Base-by-base conservation (phyloP, 2,888 invertebrate species). In the Notocelia uddmanniana region DNA sequence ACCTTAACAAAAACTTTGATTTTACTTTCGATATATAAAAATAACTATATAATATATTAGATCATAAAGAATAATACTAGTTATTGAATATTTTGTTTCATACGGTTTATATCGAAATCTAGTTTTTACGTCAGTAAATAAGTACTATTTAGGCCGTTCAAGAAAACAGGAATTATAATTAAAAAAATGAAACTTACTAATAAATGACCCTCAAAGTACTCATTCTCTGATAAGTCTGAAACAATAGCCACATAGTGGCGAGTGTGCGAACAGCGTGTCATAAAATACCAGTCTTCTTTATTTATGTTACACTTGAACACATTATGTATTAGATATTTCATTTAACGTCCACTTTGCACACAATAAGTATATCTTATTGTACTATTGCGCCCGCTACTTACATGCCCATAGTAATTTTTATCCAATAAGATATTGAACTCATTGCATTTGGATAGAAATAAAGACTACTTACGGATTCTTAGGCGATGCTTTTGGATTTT, bases 381-480 rank as follows among this genome's bases (percentile, higher is more conserved):
- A 18, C 31, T 18, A 15, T 57, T 34, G 34, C 19, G 26, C n/a
- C 0, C 1, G 15, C 15, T 15, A 15, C 15, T 15, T 41, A 15
- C 15, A n/a, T 41, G 5, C 3, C 15, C 13, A 15, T 41, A 41
- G 41, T 15, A 15, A 41, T 41, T 41, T 13, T 41, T 13, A 13
- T 41, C 13, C 2, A 41, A 41, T 41, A 41, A 41, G 13, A 41
- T 13, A 13, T 5, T 41, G 13, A 41, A 15, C 41, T 15, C 15
- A 41, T 15, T 45, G 13, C 0, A 8, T 63, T 13, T 26, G 15
- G 3, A 6, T 19, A 62, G 26, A 11, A 34, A 45, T 66, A 70
- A 60, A 70, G 58, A 37, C 71, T 76, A 79, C 78, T 78, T 74
- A 77, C 78, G 78, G 77, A 74, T 74, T 76, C 73, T 74, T 76